Percentiles rank a stretch among this genome's conserved stretches.
phyloP scores from a whole-genome alignment of 2,113 vertebrate genomes.

The Heptranchias perlo region DNA sequence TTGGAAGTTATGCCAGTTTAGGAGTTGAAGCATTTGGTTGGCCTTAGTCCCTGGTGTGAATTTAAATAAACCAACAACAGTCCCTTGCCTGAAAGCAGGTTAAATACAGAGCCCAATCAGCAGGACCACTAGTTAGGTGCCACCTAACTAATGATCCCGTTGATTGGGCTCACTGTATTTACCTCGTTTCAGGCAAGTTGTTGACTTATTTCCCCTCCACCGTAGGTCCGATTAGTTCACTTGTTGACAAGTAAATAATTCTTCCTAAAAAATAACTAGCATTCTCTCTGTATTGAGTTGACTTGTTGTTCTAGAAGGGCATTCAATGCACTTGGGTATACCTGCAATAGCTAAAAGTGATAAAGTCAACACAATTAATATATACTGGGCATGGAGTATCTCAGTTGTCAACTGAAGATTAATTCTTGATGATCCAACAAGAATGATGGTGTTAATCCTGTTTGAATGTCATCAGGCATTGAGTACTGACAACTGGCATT shows the following conservation, averaged over 20 bases:
- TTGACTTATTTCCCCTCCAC: not conserved
- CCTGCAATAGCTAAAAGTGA: not conserved
- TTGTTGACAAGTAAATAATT: not conserved
- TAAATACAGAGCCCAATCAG: not conserved
- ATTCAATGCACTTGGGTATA: not conserved
- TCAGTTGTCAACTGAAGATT: not conserved
- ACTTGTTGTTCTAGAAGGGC: not conserved
- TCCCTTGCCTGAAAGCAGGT: not conserved
- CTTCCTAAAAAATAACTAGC: not conserved
- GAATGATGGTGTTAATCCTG: not conserved
- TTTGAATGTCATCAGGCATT: not conserved
- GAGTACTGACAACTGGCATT: not conserved
- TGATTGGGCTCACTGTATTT: not conserved
- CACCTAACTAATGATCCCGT: not conserved
- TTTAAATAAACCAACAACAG: not conserved
- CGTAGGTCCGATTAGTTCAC: not conserved
- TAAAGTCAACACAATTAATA: not conserved
- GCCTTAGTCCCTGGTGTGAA: not conserved
- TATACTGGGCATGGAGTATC: not conserved
- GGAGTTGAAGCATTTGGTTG: too few relatives aligned
- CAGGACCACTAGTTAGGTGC: not conserved
- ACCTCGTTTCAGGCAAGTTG: not conserved
- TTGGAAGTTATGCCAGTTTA: not conserved
- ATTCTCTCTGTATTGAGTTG: not conserved
- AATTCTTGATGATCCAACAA: not conserved